Evolutionary conservation across 2,797 vertebrate species (phyloP), one percentile per base, ranked within the genome.

Genomic region (Podarcis lilfordi): DNA sequence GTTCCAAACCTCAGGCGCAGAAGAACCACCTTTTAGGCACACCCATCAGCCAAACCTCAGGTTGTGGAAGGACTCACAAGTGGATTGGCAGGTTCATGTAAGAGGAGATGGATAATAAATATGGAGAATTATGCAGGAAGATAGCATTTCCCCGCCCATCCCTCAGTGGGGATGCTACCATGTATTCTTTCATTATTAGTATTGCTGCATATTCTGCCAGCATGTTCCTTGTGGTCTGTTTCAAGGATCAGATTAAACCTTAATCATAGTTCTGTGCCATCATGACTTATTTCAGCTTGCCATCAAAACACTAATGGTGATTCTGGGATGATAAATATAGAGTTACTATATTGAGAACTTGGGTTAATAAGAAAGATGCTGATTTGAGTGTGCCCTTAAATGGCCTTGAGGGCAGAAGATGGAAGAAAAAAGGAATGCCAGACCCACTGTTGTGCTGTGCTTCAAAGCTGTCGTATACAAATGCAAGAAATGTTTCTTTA

Each of bases 311-410:
- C 19, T 35, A 45, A 32, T 87, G 15, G 4, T n/a, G 5, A 88
- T 21, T 85, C 50, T 78, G 84, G 76, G 74, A 85, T 19, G 50
- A 85, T 86, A 88, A 89, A 85, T 25, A 81, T 64, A 40, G 25
- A 32, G 10, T 82, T 75, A 71, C 6, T 68, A 29, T 9, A 82
- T 2, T 3, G 45, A 92, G 17, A 72, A 85, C 79, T 86, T 75
- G 40, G 27, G 66, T 85, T 80, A 85, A 89, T 69, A 80, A 82
- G 23, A 82, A 1, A 84, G 84, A 78, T 13, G 5, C 50, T 85
- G 87, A 84, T 91, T 88, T 85, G 29, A 88, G 9, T 85, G 74
- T 80, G 91, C 84, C 15, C 25, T 88, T 93, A n/a, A 68, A 2
- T 74, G 4, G 78, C 23, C 15, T 87, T 86, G 8, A 85, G 0